phyloP scores from a whole-genome alignment of 1,140 invertebrate species.

The Latrodectus geometricus region DNA sequence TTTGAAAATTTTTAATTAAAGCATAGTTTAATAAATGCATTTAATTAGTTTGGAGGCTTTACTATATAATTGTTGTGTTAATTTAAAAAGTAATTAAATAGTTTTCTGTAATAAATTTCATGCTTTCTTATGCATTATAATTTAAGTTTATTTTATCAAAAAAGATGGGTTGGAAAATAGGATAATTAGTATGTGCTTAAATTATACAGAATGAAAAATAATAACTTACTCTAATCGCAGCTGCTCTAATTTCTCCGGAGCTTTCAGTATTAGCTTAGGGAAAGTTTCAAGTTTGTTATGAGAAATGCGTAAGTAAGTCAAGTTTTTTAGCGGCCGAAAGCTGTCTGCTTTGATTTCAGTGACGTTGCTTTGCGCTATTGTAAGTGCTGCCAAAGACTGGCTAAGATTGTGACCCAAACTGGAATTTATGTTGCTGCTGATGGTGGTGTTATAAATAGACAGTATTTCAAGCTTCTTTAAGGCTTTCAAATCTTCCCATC shows the following conservation, averaged over 20 bases:
- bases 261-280: not conserved
- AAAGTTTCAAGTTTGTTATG: slow-evolving; percentile 18
- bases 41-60: too few relatives aligned
- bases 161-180: too few relatives aligned
- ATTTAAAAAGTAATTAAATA: too few relatives aligned
- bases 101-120: too few relatives aligned
- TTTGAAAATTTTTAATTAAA: too few relatives aligned
- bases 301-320: slow-evolving; percentile 4
- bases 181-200: too few relatives aligned
- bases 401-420: not conserved
- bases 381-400: not conserved
- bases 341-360: slow-evolving; percentile 5
- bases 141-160: too few relatives aligned
- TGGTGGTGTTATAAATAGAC: slow-evolving; percentile 10
- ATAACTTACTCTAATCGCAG: slow-evolving; percentile 37
- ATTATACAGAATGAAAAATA: not conserved
- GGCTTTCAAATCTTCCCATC: slow-evolving; percentile 7
- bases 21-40: too few relatives aligned
- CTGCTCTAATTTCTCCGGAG: slow-evolving; percentile 4
- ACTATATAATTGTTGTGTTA: too few relatives aligned
- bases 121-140: too few relatives aligned
- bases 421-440: not conserved
- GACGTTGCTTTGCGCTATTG: slow-evolving; percentile 26
- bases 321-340: not conserved
- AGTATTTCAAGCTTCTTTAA: slow-evolving; percentile 14